A percentile compares a stretch with the other conserved stretches of the same genome.
phyloP scores from a whole-genome alignment of 2,797 vertebrate species.

The Orientallactaga sibirica region DNA sequence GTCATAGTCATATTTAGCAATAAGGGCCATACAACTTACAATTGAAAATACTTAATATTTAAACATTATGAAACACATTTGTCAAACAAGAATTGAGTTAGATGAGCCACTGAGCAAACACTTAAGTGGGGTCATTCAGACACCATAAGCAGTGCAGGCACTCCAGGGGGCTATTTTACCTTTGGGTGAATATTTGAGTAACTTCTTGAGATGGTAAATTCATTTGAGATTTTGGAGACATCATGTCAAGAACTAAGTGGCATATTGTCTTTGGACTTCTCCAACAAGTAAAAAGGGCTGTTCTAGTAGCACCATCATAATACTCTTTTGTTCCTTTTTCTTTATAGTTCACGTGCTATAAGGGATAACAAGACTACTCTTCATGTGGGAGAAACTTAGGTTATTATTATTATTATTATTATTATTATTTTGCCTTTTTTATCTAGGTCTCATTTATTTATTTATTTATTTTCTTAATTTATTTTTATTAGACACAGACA shows the following conservation, averaged over 20 bases:
- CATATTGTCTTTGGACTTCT: neutral
- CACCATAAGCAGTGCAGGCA: neutral
- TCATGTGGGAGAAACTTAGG: neutral
- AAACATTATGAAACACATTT: neutral
- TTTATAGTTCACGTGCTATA: neutral
- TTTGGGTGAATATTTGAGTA: neutral
- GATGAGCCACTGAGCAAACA: neutral
- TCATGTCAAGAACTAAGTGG: neutral
- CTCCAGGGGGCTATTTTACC: neutral
- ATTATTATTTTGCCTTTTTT: neutral
- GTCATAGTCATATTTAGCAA: neutral
- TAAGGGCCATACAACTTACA: neutral
- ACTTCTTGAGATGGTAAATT: neutral
- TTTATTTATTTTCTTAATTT: too few species aligned
- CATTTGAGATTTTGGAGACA: neutral
- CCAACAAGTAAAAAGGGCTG: neutral
- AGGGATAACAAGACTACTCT: neutral
- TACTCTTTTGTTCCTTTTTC: neutral
- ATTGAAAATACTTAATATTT: too few species aligned
- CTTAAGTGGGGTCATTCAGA: constrained; percentile 12
- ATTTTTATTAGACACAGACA: too few species aligned
- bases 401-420: too few species aligned
- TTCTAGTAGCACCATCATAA: neutral
- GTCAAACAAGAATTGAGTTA: neutral
- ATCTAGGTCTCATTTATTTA: neutral